These are phyloP conservation scores for Phylloscopus whistleri DNA, from an alignment of 2,113 vertebrate species.

Conservation along the genomic window DNA sequence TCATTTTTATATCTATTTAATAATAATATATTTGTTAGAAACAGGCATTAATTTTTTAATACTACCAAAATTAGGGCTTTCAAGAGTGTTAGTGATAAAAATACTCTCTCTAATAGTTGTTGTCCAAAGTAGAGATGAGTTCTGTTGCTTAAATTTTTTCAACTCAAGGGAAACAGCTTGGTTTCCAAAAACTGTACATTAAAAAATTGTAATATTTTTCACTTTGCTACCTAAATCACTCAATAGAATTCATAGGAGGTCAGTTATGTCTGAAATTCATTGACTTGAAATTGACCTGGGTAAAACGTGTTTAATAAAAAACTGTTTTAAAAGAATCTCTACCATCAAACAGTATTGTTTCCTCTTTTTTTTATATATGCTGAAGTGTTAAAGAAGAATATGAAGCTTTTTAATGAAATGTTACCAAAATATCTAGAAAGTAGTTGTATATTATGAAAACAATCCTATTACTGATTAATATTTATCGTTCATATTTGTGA, in stretches of 20 bases:
- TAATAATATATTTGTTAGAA: not conserved
- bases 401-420: not conserved
- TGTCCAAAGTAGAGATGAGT: not conserved
- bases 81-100: not conserved
- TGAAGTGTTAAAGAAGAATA: not conserved
- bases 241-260: not conserved
- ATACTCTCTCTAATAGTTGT: not conserved
- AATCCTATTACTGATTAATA: slow-evolving; percentile 37
- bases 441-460: not conserved
- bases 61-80: not conserved
- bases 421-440: slow-evolving; percentile 9
- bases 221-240: not conserved
- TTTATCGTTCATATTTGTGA: slow-evolving; percentile 37
- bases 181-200: not conserved
- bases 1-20: not conserved
- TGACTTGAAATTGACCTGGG: not conserved
- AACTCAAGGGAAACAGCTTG: not conserved
- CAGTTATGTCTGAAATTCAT: not conserved
- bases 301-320: not conserved
- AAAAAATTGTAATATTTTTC: not conserved
- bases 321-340: not conserved
- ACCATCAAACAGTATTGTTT: not conserved
- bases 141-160: not conserved
- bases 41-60: not conserved
- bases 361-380: not conserved